Conservation (phyloP, 2,113 vertebrate species). For the Clarias macrocephalus region DNA sequence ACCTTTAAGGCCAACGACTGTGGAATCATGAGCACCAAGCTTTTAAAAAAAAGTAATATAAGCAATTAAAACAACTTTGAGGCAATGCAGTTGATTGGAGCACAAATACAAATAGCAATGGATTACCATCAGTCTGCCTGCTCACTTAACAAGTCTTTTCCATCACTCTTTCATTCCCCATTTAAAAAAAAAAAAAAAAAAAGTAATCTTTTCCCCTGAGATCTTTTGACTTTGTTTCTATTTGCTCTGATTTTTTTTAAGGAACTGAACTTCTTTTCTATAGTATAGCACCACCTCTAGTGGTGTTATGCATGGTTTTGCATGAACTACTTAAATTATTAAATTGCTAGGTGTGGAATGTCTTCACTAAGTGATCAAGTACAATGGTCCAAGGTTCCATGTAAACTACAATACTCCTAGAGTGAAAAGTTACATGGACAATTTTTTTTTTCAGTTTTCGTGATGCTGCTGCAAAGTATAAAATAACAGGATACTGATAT, state of each 20-base stretch:
- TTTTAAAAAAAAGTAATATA: constrained; percentile 43
- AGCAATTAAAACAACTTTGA: constrained; percentile 46
- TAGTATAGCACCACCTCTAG: constrained; percentile 19
- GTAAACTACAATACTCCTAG: constrained; percentile 42
- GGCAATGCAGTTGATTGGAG: constrained; percentile 41
- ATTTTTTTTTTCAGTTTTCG: constrained; percentile 34
- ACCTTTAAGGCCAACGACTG: constrained; percentile 45
- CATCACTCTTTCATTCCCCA: constrained; percentile 23
- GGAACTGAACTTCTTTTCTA: constrained; percentile 5
- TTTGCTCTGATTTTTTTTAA: constrained; percentile 31
- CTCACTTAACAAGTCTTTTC: constrained; percentile 34
- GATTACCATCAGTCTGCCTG: constrained; percentile 38
- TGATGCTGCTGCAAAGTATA: constrained; percentile 39
- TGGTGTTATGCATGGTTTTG: constrained; percentile 29
- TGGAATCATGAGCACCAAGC: constrained; percentile 49
- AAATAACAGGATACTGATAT: constrained; percentile 42
- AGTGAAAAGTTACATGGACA: constrained; percentile 29
- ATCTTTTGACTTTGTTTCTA: constrained; percentile 36
- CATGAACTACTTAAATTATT: constrained; percentile 32
- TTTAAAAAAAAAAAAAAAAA: too few species aligned
- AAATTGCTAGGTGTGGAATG: constrained; percentile 38
- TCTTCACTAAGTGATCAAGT: constrained; percentile 41
- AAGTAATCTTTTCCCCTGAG: constrained; percentile 49
- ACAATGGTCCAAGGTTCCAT: constrained; percentile 37
- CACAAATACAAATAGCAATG: constrained; percentile 50